Conservation (phyloP, 1,140 invertebrate genomes). For the Drosophila seguyi region DNA sequence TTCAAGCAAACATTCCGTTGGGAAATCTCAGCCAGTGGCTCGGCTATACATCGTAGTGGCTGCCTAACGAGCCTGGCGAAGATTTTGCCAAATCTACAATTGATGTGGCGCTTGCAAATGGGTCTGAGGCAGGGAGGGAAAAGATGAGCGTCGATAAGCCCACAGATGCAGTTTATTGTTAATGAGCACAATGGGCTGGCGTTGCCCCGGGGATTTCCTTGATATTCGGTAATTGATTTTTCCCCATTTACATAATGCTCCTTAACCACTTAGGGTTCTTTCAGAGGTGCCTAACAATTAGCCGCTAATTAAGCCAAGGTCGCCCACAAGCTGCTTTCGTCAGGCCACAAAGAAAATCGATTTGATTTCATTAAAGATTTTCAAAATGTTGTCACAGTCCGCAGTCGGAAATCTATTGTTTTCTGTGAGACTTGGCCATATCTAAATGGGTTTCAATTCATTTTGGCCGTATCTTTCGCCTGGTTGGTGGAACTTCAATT, state of each 20-base stretch:
- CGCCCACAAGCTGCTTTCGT: slow-evolving; percentile 25
- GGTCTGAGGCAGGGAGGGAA: not conserved
- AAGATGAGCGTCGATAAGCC: slow-evolving; percentile 15
- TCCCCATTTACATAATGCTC: not conserved
- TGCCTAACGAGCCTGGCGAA: slow-evolving; percentile 41
- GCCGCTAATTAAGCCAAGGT: slow-evolving; percentile 56
- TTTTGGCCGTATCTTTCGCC: slow-evolving; percentile 8
- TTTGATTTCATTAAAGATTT: slow-evolving; percentile 52
- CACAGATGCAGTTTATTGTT: slow-evolving; percentile 19
- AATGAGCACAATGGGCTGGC: slow-evolving; percentile 15
- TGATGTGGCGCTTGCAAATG: slow-evolving; percentile 32
- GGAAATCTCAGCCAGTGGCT: slow-evolving; percentile 40
- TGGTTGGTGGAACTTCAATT: slow-evolving; percentile 10
- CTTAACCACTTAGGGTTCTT: slow-evolving; percentile 1
- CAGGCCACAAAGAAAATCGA: slow-evolving; percentile 44
- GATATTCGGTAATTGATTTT: slow-evolving; percentile 27
- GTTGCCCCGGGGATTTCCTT: slow-evolving; percentile 25
- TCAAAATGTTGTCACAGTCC: slow-evolving; percentile 22
- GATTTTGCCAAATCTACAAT: slow-evolving; percentile 44
- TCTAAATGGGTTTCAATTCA: slow-evolving; percentile 11
- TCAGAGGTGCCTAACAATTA: slow-evolving; percentile 28
- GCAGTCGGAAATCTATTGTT: slow-evolving; percentile 3
- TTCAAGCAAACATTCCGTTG: slow-evolving; percentile 70
- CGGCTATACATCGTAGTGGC: not conserved
- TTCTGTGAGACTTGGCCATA: slow-evolving; percentile 10